Conservation (phyloP, 1,140 invertebrate species). For the Paralvinella palmiformis region DNA sequence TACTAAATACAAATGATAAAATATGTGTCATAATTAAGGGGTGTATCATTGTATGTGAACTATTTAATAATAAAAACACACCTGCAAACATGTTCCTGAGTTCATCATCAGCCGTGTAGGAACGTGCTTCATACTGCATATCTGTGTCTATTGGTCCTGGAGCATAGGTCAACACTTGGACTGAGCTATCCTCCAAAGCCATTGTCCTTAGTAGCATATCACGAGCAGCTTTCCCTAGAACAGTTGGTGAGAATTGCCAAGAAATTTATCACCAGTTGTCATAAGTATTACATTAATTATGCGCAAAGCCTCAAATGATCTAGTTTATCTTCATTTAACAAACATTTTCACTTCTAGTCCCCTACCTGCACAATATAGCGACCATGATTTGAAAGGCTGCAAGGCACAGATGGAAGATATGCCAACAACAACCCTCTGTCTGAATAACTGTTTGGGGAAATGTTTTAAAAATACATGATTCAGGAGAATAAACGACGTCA, state of each 20-base stretch:
- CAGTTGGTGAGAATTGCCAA: too few relatives aligned
- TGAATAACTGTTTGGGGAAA: slow-evolving; percentile 52
- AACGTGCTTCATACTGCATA: slow-evolving; percentile 60
- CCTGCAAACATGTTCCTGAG: slow-evolving; percentile 41
- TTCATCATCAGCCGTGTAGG: slow-evolving; percentile 3
- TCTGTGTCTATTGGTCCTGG: slow-evolving; percentile 88
- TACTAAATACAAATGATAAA: too few relatives aligned
- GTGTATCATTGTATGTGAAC: too few relatives aligned
- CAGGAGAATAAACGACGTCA: slow-evolving; percentile 69
- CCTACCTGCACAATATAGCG: slow-evolving; percentile 78
- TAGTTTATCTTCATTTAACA: slow-evolving; percentile 3
- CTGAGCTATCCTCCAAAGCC: slow-evolving; percentile 69
- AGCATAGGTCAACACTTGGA: slow-evolving; percentile 82
- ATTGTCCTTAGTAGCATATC: slow-evolving; percentile 84
- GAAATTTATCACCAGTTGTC: too few relatives aligned
- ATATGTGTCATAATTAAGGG: too few relatives aligned
- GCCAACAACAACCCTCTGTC: slow-evolving; percentile 66
- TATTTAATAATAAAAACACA: too few relatives aligned
- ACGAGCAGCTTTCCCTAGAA: slow-evolving; percentile 62
- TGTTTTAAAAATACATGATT: slow-evolving; percentile 68
- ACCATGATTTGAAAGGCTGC: slow-evolving; percentile 67
- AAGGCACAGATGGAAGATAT: slow-evolving; percentile 79
- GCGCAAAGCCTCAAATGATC: background rate
- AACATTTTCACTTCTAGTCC: background rate
- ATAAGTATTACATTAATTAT: background rate